Percentiles rank a stretch among this genome's conserved stretches.
phyloP scores from a whole-genome alignment of 2,888 invertebrate genomes.

The Acanthosepion esculentum region DNA sequence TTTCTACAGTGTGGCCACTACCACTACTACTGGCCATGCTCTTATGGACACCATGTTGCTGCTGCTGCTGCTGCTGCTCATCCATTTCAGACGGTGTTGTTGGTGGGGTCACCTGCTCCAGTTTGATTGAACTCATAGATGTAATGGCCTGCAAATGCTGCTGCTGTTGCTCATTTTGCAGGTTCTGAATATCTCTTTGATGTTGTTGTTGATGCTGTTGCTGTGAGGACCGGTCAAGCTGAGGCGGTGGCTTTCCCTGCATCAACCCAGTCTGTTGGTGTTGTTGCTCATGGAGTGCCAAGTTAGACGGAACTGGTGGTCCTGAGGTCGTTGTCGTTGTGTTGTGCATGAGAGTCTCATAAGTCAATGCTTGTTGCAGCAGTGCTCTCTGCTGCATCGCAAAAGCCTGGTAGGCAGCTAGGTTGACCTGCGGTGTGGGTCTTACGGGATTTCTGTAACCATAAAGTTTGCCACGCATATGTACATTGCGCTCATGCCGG shows the following conservation, averaged over 20 bases:
- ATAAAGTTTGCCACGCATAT: constrained; percentile 69
- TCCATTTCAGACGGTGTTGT: constrained; percentile 58
- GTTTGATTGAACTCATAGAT: constrained; percentile 60
- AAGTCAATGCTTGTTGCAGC: constrained; percentile 67
- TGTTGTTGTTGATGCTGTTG: constrained; percentile 47
- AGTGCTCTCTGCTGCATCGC: constrained; percentile 68
- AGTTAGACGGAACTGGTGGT: constrained; percentile 52
- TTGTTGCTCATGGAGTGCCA: constrained; percentile 46
- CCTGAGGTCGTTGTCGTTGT: constrained; percentile 54
- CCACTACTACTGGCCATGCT: constrained; percentile 45
- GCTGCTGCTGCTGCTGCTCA: constrained; percentile 41
- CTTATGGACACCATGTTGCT: constrained; percentile 42
- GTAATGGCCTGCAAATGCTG: constrained; percentile 44
- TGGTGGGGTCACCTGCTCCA: constrained; percentile 67
- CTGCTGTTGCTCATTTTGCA: constrained; percentile 44
- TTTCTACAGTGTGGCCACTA: neutral
- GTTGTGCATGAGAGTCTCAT: constrained; percentile 67
- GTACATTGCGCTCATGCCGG: constrained; percentile 70
- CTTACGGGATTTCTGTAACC: constrained; percentile 61
- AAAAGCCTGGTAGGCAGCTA: constrained; percentile 68
- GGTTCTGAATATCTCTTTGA: constrained; percentile 45
- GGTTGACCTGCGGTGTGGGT: constrained; percentile 61
- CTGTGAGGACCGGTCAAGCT: constrained; percentile 43
- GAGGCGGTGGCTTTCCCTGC: constrained; percentile 47
- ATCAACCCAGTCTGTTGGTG: constrained; percentile 46